These are phyloP conservation scores for Zelleria hepariella DNA, from an alignment of 2,888 invertebrate species.

Conservation along the genomic window DNA sequence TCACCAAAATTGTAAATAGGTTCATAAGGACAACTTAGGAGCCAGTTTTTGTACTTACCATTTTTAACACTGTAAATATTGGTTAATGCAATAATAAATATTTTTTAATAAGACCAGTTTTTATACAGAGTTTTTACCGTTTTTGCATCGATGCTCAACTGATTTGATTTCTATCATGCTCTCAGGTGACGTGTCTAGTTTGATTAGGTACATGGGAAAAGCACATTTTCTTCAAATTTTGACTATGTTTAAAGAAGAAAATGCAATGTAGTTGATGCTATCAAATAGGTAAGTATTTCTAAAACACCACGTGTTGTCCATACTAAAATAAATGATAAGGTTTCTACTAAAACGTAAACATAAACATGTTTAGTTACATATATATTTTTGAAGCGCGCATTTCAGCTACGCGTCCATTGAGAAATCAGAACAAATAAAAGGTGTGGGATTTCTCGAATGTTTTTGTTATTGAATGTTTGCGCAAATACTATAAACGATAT, in stretches of 20 bases:
- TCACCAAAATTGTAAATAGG: constrained; percentile 23
- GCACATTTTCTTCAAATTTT: too few relatives aligned
- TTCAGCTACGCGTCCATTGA: not conserved
- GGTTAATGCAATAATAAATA: not conserved
- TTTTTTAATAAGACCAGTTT: not conserved
- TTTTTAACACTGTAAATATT: not conserved
- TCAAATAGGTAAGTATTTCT: too few relatives aligned
- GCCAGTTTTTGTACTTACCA: not conserved
- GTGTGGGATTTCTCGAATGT: not conserved
- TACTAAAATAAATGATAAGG: too few relatives aligned
- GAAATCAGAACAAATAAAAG: not conserved
- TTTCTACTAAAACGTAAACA: too few relatives aligned
- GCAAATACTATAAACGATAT: not conserved
- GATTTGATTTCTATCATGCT: too few relatives aligned
- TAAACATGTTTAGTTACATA: too few relatives aligned
- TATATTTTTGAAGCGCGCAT: not conserved
- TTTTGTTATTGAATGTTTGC: not conserved
- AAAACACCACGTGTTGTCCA: too few relatives aligned
- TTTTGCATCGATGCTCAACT: too few relatives aligned
- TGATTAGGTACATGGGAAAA: too few relatives aligned
- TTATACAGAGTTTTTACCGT: not conserved
- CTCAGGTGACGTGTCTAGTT: too few relatives aligned
- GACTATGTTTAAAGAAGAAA: too few relatives aligned
- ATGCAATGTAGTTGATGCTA: too few relatives aligned
- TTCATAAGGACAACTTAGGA: constrained; percentile 6